Base-by-base conservation (phyloP, 2,888 invertebrate genomes). In the Alloscopus bannaensis region DNA sequence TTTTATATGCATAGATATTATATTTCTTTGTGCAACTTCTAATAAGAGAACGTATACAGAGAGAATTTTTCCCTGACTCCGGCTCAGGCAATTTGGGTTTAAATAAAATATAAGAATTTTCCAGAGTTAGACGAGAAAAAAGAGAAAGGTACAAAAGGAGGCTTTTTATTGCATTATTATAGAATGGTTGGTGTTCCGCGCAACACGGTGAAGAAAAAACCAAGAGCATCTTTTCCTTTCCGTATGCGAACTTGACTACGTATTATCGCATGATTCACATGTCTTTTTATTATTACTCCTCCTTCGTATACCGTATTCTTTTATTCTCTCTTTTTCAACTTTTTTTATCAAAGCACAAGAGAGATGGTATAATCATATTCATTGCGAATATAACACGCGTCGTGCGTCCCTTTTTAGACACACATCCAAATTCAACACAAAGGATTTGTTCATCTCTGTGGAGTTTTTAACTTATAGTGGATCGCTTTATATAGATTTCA, bases 91-190 rank as follows among this genome's bases (percentile, higher is more conserved):
- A 71, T 64, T 70, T 72, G 50, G 52, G 52, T 42, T 72, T 72
- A 72, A 72, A 72, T 72, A 72, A 72, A 72, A 72, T 62, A 72
- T 72, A 40, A 62, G 52, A 62, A 50, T 59, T 57, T 70, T 55
- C 13, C 36, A 18, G 55, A 47, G 50, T 20, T 50, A 28, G 24
- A 42, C 26, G 40, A 18, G 18, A 65, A 29, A 65, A 65, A 66
- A 42, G 18, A 36, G 71, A 24, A 72, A 24, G 50, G 28, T 50
- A 8, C 26, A 40, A 3, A 57, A 22, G 36, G 52, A 8, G 50
- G 24, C 31, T 71, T 72, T 71, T 72, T 72, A 72, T 72, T 70
- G 59, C 70, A 59, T 70, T 45, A 68, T 57, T 42, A 40, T 26
- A 40, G 28, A 26, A 42, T 24, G 62, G 40, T 62, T 2, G 62